Conservation (phyloP, 2,797 vertebrate species). For the Chiroxiphia lanceolata region DNA sequence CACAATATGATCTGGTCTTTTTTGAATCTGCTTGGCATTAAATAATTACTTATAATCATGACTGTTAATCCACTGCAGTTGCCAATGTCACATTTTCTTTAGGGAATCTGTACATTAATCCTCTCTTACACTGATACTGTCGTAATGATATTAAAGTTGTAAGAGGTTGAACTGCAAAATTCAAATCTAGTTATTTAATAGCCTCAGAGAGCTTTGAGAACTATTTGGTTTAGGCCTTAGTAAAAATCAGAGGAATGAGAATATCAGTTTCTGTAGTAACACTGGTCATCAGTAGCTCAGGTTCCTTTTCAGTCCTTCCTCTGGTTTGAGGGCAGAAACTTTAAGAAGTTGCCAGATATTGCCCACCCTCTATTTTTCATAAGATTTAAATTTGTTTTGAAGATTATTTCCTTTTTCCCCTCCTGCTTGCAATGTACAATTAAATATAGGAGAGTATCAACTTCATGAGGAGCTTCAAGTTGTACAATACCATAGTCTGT, state of each 20-base stretch:
- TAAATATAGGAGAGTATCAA: background rate
- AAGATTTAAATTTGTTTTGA: background rate
- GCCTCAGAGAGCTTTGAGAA: background rate
- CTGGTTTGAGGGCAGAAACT: background rate
- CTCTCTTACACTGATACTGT: background rate
- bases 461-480: background rate
- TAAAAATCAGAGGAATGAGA: background rate
- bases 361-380: background rate
- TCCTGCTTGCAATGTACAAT: background rate
- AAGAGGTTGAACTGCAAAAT: constrained; percentile 18
- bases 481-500: background rate
- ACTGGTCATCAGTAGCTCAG: background rate
- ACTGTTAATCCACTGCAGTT: background rate
- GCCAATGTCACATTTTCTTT: background rate
- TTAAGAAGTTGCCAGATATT: background rate
- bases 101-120: constrained; percentile 34
- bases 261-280: background rate
- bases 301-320: background rate
- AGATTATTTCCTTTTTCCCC: background rate
- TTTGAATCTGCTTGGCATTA: constrained; percentile 5
- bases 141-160: background rate
- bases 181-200: background rate
- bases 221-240: background rate
- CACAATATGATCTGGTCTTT: constrained; percentile 7
- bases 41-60: constrained; percentile 19